These are phyloP conservation scores for Notechis scutatus DNA, from an alignment of 2,113 vertebrate species.

Conservation along the genomic window DNA sequence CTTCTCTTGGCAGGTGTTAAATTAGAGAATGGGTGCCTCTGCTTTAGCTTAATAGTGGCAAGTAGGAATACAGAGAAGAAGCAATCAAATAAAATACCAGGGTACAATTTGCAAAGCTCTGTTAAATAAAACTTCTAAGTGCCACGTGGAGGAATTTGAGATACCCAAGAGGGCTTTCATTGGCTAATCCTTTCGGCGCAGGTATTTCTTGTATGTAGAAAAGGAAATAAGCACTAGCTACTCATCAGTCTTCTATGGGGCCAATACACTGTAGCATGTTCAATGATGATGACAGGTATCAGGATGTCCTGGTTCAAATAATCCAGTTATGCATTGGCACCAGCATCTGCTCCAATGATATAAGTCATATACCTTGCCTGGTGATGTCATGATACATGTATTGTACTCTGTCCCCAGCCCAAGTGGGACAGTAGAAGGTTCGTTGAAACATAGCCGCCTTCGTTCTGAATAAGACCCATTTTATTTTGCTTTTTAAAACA, in stretches of 20 bases:
- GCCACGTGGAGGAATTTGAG: not conserved
- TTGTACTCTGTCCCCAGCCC: not conserved
- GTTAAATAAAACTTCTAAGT: not conserved
- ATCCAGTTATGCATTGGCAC: not conserved
- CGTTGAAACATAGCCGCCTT: not conserved
- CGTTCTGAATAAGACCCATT: not conserved
- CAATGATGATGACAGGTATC: not conserved
- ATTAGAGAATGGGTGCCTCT: not conserved
- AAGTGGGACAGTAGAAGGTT: not conserved
- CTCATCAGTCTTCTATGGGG: not conserved
- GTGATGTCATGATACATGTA: not conserved
- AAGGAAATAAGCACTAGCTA: not conserved
- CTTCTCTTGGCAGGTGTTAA: not conserved
- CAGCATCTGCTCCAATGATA: not conserved
- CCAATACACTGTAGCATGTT: not conserved
- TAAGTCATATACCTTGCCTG: not conserved
- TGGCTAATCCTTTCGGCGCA: not conserved
- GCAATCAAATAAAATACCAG: not conserved
- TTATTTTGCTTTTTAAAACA: not conserved
- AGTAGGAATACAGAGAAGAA: not conserved
- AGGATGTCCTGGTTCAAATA: not conserved
- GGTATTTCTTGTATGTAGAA: not conserved
- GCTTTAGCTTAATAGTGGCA: not conserved
- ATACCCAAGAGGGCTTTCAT: not conserved
- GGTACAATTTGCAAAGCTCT: not conserved